Evolutionary conservation across 1,140 invertebrate species (phyloP).

Genomic region (Odontomachus brunneus): DNA sequence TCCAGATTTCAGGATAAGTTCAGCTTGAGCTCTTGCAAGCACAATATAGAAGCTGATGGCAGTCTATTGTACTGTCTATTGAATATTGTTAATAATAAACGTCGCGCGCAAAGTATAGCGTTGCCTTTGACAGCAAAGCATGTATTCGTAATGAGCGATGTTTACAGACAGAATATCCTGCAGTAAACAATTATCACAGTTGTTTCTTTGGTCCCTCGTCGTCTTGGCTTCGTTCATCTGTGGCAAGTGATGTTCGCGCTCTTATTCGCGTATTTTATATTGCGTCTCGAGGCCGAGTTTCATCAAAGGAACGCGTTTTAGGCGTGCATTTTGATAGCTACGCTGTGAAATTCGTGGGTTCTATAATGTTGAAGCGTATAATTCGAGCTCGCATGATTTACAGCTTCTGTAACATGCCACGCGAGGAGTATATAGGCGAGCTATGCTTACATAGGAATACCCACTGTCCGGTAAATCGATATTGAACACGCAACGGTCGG

Average conservation of each 20-base stretch:
- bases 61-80: neutral
- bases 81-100: slow-evolving; percentile 53
- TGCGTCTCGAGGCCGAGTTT: neutral
- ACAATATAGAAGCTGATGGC: neutral
- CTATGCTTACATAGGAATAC: slow-evolving; percentile 70
- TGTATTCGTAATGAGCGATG: slow-evolving; percentile 7
- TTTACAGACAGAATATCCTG: neutral
- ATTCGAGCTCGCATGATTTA: slow-evolving; percentile 64
- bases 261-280: neutral
- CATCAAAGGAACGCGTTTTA: neutral
- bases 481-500: slow-evolving; percentile 67
- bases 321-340: neutral
- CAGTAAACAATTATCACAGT: neutral
- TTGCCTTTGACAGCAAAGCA: slow-evolving; percentile 12
- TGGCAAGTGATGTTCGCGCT: neutral
- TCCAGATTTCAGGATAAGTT: neutral
- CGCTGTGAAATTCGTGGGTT: neutral
- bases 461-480: slow-evolving; percentile 77
- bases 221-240: neutral
- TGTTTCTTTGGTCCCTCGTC: neutral
- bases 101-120: neutral
- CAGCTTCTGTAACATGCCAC: slow-evolving; percentile 73
- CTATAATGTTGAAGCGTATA: neutral
- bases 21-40: neutral
- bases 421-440: slow-evolving; percentile 54